Evolutionary conservation across 2,113 vertebrate species (phyloP).

Genomic region (Tursiops truncatus): DNA sequence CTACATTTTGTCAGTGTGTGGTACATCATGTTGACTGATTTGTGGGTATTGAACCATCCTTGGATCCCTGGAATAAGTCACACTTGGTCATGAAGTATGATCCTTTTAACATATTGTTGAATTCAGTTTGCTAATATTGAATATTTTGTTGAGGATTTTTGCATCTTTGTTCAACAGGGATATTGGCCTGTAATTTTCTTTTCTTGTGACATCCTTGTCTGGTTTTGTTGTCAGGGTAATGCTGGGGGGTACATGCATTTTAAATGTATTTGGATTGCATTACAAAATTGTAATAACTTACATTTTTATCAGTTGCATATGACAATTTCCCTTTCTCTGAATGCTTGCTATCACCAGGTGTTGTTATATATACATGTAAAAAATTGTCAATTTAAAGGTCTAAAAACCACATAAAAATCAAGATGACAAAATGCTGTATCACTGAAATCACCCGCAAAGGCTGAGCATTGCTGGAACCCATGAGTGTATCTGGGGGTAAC

Average conservation of each 20-base stretch:
- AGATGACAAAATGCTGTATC: not conserved
- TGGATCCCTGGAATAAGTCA: not conserved
- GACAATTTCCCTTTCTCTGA: conserved; percentile 38
- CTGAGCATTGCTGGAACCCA: not conserved
- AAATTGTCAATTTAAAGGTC: not conserved
- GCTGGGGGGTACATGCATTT: not conserved
- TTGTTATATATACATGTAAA: not conserved
- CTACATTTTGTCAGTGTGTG: not conserved
- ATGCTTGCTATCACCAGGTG: not conserved
- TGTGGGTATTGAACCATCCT: not conserved
- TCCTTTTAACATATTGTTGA: not conserved
- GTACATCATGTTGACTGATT: not conserved
- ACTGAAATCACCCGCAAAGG: not conserved
- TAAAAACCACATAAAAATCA: not conserved
- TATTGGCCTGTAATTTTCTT: not conserved
- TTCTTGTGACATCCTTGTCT: not conserved
- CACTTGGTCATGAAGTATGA: not conserved
- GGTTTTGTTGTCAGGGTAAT: not conserved
- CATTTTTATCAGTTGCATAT: not conserved
- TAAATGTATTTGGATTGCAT: not conserved
- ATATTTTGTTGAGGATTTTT: not conserved
- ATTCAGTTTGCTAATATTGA: not conserved
- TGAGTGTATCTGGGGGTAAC: not conserved
- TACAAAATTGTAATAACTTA: conserved; percentile 20
- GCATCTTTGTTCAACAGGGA: not conserved